These are phyloP conservation scores for Lepidocolaptes lacrymiger DNA, from an alignment of 2,797 vertebrate species.

Conservation along the genomic window DNA sequence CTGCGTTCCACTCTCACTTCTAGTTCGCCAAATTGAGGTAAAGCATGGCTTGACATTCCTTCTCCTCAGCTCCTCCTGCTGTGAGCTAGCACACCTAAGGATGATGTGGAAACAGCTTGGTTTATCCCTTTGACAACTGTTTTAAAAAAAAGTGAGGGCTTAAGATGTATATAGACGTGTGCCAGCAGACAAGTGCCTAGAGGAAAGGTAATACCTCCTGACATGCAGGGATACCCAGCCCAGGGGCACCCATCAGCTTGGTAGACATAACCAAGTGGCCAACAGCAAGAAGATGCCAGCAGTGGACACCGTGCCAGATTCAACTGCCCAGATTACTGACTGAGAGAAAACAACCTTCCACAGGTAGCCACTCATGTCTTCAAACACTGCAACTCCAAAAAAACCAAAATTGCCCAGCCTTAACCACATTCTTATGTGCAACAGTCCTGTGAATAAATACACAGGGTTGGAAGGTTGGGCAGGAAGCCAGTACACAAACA, in stretches of 20 bases:
- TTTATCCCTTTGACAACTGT: neutral
- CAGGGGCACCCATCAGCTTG: neutral
- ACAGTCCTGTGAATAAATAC: neutral
- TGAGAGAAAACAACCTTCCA: neutral
- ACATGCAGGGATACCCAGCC: neutral
- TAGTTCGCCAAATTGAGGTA: neutral
- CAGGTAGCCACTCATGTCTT: neutral
- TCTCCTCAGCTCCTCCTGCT: neutral
- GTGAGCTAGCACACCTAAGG: neutral
- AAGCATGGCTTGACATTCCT: neutral
- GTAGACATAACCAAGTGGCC: neutral
- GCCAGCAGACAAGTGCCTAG: neutral
- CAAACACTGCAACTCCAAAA: neutral
- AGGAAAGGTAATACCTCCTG: neutral
- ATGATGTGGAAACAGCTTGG: neutral
- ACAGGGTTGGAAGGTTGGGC: accelerated
- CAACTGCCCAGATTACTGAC: neutral
- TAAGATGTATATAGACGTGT: neutral
- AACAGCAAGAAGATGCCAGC: neutral
- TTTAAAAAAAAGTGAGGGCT: neutral
- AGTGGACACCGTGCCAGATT: accelerated
- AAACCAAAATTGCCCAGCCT: neutral
- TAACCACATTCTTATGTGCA: neutral
- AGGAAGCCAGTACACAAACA: neutral
- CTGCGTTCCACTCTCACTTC: neutral